Conservation (phyloP, 2,113 vertebrate genomes). For the Osmerus eperlanus region DNA sequence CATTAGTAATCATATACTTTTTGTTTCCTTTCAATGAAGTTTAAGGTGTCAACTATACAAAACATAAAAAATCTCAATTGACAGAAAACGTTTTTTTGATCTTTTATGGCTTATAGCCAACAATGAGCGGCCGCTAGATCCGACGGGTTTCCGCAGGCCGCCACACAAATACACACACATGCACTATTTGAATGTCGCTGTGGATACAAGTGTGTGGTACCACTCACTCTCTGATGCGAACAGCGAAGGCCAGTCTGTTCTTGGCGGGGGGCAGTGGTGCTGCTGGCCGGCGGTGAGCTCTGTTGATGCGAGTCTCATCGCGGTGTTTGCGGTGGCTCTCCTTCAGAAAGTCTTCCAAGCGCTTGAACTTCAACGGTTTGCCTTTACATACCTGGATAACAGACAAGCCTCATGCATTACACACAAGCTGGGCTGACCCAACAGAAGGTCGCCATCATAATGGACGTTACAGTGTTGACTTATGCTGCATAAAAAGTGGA, state of each 20-base stretch:
- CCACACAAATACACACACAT: too few relatives aligned
- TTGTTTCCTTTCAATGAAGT: too few relatives aligned
- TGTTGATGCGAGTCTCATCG: conserved; percentile 74
- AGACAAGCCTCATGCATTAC: background rate
- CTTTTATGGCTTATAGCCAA: too few relatives aligned
- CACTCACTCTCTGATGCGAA: conserved; percentile 82
- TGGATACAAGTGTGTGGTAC: background rate
- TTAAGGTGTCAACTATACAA: background rate
- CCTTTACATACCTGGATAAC: conserved; percentile 70
- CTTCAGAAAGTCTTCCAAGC: conserved; percentile 82
- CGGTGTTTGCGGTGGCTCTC: conserved; percentile 74
- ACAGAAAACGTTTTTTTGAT: too few relatives aligned
- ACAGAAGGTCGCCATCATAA: too few relatives aligned
- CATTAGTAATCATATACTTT: too few relatives aligned
- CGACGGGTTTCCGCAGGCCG: background rate
- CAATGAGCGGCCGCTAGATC: too few relatives aligned
- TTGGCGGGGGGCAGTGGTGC: conserved; percentile 61
- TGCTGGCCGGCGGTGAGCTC: conserved; percentile 67
- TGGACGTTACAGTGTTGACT: too few relatives aligned
- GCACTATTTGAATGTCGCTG: background rate
- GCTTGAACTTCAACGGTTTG: conserved; percentile 80
- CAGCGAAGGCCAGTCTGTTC: conserved; percentile 81
- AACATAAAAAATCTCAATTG: too few relatives aligned
- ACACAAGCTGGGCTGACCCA: background rate
- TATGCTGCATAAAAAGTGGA: too few relatives aligned